Base-by-base conservation (phyloP, 2,113 vertebrate genomes). In the Microcebus ravelobensis region DNA sequence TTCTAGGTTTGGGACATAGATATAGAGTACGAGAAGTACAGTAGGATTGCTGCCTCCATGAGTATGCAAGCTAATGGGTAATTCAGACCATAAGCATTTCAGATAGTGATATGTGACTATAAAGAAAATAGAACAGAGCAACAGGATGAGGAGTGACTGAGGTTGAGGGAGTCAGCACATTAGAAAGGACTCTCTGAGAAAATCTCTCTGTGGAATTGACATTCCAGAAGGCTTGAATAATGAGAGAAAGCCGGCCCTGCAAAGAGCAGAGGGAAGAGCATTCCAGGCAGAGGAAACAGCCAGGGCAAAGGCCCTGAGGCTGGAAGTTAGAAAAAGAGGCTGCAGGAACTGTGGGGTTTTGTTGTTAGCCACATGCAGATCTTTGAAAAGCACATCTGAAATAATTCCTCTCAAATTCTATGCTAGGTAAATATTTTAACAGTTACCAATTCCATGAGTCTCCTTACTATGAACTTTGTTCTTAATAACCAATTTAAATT, bases 281-380 rank as follows among this genome's bases (percentile, higher is more conserved):
- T 91, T 93, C 55, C 5, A 80, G 80, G 42, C 50, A 83, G 77
- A 95, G 50, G 93, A 76, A 94, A 90, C 11, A 59, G 89, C 25
- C 59, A 87, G 68, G 82, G 76, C 94, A 96, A 95, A 95, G 92
- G 74, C 63, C 83, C 87, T 50, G 91, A 91, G 95, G 96, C 52
- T 83, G 61, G n/a, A 59, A 52, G 39, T 93, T 61, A 87, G 65
- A 84, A 55, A 63, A 87, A 96, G 87, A 88, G 42, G 55, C 71
- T 63, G 77, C 65, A 61, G 76, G 63, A 88, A 86, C 65, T 4
- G 3, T 50, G 42, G 50, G 27, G 6, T 21, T 87, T 63, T 76
- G 73, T 55, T 31, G 59, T 65, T 70, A 93, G 73, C 31, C 27
- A 23, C 52, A 31, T 39, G 87, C 25, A 73, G 67, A 71, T 82